Evolutionary conservation across 1,140 invertebrate species (phyloP).

Genomic region (Heterodera schachtii): DNA sequence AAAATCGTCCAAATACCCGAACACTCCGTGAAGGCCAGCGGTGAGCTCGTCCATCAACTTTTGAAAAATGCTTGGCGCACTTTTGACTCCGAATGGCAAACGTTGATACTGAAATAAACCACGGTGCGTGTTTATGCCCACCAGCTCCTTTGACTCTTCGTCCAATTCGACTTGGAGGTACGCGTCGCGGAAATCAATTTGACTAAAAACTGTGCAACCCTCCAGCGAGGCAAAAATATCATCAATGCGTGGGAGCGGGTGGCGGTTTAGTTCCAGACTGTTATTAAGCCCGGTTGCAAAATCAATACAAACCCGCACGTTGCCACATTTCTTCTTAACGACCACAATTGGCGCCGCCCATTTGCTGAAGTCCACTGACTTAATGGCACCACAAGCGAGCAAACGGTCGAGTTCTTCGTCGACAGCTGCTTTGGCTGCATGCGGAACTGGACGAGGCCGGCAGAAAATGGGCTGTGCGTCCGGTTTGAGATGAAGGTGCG

Average conservation of each 20-base stretch:
- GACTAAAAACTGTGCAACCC: conserved; percentile 29
- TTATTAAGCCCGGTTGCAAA: conserved; percentile 54
- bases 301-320: conserved; percentile 64
- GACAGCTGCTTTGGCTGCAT: conserved; percentile 49
- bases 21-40: background rate
- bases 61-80: conserved; percentile 44
- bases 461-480: conserved; percentile 38
- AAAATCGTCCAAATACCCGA: conserved; percentile 45
- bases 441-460: conserved; percentile 54
- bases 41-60: conserved; percentile 42
- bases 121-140: conserved; percentile 27
- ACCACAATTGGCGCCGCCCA: conserved; percentile 63
- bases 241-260: conserved; percentile 44
- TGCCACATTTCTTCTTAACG: conserved; percentile 14
- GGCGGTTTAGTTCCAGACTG: conserved; percentile 30
- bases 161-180: conserved; percentile 45
- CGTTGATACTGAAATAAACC: conserved; percentile 24
- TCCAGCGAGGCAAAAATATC: conserved; percentile 39
- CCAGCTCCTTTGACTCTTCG: conserved; percentile 39
- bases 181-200: conserved; percentile 47
- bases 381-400: conserved; percentile 45
- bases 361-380: conserved; percentile 57
- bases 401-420: conserved; percentile 60
- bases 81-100: conserved; percentile 41
- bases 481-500: conserved; percentile 42